Conservation (phyloP, 2,113 vertebrate genomes). For the Irena cyanogastra region DNA sequence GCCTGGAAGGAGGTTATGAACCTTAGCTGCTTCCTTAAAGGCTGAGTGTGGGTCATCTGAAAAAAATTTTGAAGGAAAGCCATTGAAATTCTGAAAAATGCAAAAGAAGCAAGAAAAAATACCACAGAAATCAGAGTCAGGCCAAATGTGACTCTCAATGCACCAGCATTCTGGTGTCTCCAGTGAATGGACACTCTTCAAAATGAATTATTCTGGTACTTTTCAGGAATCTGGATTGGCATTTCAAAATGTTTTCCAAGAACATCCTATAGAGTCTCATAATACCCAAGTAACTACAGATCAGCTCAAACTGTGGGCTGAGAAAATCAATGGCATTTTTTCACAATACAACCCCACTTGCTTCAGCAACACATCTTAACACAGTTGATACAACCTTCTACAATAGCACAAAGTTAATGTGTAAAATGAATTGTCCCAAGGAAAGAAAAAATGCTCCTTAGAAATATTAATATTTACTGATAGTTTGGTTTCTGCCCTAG, state of each 20-base stretch:
- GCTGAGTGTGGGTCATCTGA: neutral
- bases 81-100: neutral
- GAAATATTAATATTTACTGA: neutral
- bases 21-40: neutral
- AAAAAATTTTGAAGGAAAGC: neutral
- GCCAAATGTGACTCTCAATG: neutral
- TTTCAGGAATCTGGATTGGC: neutral
- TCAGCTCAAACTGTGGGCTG: neutral
- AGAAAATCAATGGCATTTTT: neutral
- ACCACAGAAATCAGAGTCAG: neutral
- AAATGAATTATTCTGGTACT: neutral
- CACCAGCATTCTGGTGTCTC: neutral
- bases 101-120: neutral
- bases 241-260: neutral
- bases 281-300: neutral
- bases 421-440: neutral
- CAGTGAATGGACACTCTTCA: neutral
- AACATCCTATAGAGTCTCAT: neutral
- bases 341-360: neutral
- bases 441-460: neutral
- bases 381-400: neutral
- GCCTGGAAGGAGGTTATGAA: neutral
- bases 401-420: neutral
- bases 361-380: neutral
- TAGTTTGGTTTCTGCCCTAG: neutral